These are phyloP conservation scores for Hypanus sabinus DNA, from an alignment of 2,113 vertebrate species.

Conservation along the genomic window DNA sequence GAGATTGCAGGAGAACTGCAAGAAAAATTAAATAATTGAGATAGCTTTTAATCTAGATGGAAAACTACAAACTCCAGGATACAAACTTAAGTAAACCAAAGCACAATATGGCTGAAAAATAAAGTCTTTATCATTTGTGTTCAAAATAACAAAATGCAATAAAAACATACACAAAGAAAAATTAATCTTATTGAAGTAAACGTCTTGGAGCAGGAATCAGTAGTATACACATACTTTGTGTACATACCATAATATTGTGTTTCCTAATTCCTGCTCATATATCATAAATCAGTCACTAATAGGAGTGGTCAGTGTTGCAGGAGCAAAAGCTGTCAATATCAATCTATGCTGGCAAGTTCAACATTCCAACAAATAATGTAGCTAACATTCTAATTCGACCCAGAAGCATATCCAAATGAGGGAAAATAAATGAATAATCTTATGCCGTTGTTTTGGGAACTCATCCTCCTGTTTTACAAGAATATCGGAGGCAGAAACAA, in stretches of 20 bases:
- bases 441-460: background rate
- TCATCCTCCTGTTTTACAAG: background rate
- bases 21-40: background rate
- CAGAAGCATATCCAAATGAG: no score
- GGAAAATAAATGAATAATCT: background rate
- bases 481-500: background rate
- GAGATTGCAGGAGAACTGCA: background rate
- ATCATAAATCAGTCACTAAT: background rate
- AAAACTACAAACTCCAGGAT: background rate
- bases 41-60: background rate
- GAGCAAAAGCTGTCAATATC: background rate
- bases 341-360: background rate
- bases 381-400: background rate
- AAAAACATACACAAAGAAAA: background rate
- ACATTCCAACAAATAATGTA: background rate
- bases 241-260: background rate
- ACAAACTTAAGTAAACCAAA: background rate
- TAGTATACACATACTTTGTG: background rate
- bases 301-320: background rate
- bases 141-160: background rate
- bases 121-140: background rate
- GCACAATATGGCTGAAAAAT: background rate
- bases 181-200: background rate
- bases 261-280: background rate
- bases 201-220: background rate